Conservation (phyloP, 2,113 vertebrate genomes). For the Podarcis raffonei region DNA sequence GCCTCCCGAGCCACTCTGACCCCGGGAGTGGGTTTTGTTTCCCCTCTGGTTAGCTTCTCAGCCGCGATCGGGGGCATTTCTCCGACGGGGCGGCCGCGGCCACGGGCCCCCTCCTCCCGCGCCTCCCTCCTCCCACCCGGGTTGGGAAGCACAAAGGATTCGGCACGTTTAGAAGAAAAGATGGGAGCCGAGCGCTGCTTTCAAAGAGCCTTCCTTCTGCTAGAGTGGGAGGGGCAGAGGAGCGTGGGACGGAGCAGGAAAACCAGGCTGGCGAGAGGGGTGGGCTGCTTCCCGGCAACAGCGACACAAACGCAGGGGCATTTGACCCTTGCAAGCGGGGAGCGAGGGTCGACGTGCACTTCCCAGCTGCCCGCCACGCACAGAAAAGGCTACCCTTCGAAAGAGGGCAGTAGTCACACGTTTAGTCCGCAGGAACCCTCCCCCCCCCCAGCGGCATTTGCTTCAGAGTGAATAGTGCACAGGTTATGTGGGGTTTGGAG, state of each 20-base stretch:
- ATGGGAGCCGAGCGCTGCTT: neutral
- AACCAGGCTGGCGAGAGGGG: neutral
- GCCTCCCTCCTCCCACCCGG: neutral
- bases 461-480: too few species aligned
- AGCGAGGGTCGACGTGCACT: neutral
- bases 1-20: neutral
- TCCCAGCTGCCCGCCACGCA: neutral
- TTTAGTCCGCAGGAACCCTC: too few species aligned
- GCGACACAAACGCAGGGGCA: too few species aligned
- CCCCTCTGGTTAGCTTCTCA: neutral
- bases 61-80: neutral
- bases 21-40: neutral
- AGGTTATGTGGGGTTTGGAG: too few species aligned
- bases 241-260: too few species aligned
- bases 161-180: neutral
- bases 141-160: slow-evolving; percentile 22
- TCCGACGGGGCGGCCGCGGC: neutral
- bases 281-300: neutral
- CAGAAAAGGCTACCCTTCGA: neutral
- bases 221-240: neutral
- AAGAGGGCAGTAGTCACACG: too few species aligned
- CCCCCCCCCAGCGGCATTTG: too few species aligned
- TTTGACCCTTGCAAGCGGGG: neutral
- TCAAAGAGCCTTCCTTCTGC: neutral
- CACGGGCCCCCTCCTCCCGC: neutral